These are phyloP conservation scores for Todiramphus chloris DNA, from an alignment of 2,113 vertebrate genomes.

Conservation along the genomic window DNA sequence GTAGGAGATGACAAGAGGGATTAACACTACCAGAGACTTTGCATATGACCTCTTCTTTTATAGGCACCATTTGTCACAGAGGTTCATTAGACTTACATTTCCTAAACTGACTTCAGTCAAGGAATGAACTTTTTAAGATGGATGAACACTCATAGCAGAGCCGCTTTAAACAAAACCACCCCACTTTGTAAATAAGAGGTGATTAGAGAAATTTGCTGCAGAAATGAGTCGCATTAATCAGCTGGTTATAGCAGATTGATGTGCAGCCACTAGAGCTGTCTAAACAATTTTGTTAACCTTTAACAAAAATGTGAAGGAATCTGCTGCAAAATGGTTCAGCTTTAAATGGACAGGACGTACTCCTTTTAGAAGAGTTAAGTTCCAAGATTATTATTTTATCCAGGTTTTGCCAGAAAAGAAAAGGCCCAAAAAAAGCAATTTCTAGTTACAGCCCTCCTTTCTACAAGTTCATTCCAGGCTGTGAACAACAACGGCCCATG, in stretches of 20 bases:
- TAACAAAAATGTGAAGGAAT: slow-evolving; percentile 62
- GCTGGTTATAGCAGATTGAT: slow-evolving; percentile 47
- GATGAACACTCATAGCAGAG: slow-evolving; percentile 42
- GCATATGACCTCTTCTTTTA: neutral
- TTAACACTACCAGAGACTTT: neutral
- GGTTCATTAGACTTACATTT: slow-evolving; percentile 5
- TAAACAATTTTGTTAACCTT: slow-evolving; percentile 76
- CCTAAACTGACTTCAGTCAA: slow-evolving; percentile 8
- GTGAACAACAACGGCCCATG: neutral
- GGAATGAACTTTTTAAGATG: slow-evolving; percentile 33
- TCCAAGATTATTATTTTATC: neutral
- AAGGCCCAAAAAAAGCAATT: neutral
- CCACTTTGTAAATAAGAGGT: slow-evolving; percentile 56
- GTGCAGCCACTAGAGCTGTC: slow-evolving; percentile 59
- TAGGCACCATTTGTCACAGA: neutral
- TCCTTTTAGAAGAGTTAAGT: neutral
- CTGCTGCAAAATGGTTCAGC: neutral
- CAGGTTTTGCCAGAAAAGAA: neutral
- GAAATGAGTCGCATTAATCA: slow-evolving; percentile 72
- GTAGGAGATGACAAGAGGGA: neutral
- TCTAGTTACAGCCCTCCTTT: neutral
- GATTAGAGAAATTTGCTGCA: slow-evolving; percentile 65
- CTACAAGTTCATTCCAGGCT: slow-evolving; percentile 2
- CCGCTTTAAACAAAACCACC: slow-evolving; percentile 59
- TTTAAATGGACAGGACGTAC: neutral